Evolutionary conservation across 2,113 vertebrate species (phyloP), one percentile per base, ranked within the genome.

Genomic region (Engystomops pustulosus): DNA sequence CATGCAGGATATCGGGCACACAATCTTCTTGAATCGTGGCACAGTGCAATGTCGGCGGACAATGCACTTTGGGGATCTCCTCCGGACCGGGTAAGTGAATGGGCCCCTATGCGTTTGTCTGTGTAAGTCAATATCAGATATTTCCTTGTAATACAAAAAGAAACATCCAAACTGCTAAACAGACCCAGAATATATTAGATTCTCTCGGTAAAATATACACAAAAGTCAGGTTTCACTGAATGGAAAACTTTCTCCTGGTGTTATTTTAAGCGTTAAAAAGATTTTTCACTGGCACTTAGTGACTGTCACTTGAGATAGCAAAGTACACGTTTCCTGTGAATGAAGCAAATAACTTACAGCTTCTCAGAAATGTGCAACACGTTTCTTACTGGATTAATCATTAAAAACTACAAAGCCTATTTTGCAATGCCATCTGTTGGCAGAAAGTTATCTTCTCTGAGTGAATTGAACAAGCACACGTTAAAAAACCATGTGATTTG

Each of bases 381-480:
- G 0, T 44, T 82, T 60, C 71, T 41, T 34, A 3, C 15, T 77
- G 82, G 53, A 18, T 76, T 77, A 62, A 23, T 77, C 53, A 77
- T 84, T 47, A 65, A 36, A 53, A 36, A 34, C 44, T 2, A 71
- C 71, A 47, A 65, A 36, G 55, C 41, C 77, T 18, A 77, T 36
- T 58, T 77, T 84, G 82, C 72, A 77, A 47, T 77, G 74, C 74
- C 74, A 45, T 76, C 82, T 84, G 74, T 49, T 81, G 80, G 80
- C 34, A 58, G 34, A 38, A 58, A 81, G 10, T 34, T n/a, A 25
- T 45, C 25, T 45, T 9, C 27, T 1, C 1, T 11, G 17, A n/a
- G 51, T 32, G 17, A n/a, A 62, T 76, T 30, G 2, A 36, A 12
- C 32, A 17, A 2, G 8, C 32, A 76, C 47, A 76, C 6, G 47